A percentile compares a stretch with the other conserved stretches of the same genome.
Evolutionary conservation across 2,888 invertebrate species (phyloP).

Genomic region (Xanthia togata): DNA sequence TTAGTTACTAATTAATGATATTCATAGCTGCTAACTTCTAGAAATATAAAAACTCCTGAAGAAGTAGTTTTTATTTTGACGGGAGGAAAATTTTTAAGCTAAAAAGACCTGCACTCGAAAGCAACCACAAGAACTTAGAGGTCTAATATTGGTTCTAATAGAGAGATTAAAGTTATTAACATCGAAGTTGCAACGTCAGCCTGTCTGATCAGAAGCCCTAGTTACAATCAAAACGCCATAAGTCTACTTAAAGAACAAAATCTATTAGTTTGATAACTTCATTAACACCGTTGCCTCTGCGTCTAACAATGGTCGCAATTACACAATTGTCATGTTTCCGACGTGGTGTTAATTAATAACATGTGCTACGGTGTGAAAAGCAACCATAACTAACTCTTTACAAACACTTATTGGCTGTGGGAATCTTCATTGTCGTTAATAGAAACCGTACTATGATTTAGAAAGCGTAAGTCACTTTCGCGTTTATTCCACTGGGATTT

Average conservation of each 20-base stretch:
- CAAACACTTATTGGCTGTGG: slow-evolving; percentile 70
- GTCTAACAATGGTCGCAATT: slow-evolving; percentile 29
- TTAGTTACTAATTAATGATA: not conserved
- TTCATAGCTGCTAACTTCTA: not conserved
- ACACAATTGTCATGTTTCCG: slow-evolving; percentile 33
- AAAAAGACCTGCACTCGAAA: not conserved
- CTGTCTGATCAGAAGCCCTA: not conserved
- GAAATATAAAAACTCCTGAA: not conserved
- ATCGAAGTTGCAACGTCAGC: not conserved
- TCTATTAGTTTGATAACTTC: slow-evolving; percentile 19
- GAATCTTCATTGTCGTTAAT: slow-evolving; percentile 67
- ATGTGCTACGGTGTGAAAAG: slow-evolving; percentile 59
- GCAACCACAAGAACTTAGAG: not conserved
- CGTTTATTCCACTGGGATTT: slow-evolving; percentile 21
- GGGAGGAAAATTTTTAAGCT: not conserved
- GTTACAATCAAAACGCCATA: slow-evolving; percentile 11
- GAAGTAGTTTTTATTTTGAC: not conserved
- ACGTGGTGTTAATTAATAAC: slow-evolving; percentile 47
- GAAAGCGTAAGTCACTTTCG: slow-evolving; percentile 64
- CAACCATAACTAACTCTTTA: slow-evolving; percentile 58
- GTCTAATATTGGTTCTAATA: not conserved
- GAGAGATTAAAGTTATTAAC: not conserved
- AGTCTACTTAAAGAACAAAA: not conserved
- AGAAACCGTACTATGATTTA: slow-evolving; percentile 61
- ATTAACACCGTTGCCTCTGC: slow-evolving; percentile 25